Percentiles rank a stretch among this genome's conserved stretches.
These are phyloP conservation scores for Apotomis betuletana DNA, from an alignment of 2,888 invertebrate species.

Conservation along the genomic window DNA sequence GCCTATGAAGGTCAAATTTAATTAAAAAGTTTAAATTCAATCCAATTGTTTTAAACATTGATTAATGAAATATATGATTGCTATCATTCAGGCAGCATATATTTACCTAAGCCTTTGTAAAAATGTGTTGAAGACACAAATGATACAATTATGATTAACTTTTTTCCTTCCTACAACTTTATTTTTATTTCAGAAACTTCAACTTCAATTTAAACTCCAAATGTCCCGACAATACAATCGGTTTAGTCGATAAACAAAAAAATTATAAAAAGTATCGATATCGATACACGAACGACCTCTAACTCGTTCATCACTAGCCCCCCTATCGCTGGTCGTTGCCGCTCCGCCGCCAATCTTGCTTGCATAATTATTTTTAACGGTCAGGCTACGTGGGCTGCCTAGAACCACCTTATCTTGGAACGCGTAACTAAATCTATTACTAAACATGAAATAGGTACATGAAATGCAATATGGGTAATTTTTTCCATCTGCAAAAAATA, in stretches of 20 bases:
- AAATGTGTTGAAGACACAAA: too few relatives aligned
- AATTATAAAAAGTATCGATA: slow-evolving; percentile 56
- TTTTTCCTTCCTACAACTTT: too few relatives aligned
- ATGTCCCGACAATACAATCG: slow-evolving; percentile 12
- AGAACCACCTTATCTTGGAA: slow-evolving; percentile 33
- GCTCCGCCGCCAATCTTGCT: slow-evolving; percentile 51
- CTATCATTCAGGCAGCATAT: too few relatives aligned
- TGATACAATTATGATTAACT: too few relatives aligned
- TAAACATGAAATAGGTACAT: slow-evolving; percentile 26
- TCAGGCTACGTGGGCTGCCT: slow-evolving; percentile 46
- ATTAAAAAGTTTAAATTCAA: too few relatives aligned
- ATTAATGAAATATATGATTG: too few relatives aligned
- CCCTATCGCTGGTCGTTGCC: slow-evolving; percentile 43
- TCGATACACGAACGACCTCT: slow-evolving; percentile 71
- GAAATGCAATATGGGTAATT: neutral
- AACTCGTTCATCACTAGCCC: slow-evolving; percentile 42
- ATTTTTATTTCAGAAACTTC: too few relatives aligned
- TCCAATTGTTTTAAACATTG: too few relatives aligned
- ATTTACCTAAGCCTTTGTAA: too few relatives aligned
- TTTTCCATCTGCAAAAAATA: slow-evolving; percentile 8
- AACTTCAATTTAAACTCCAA: too few relatives aligned
- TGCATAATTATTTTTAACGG: slow-evolving; percentile 75
- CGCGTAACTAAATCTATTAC: slow-evolving; percentile 37
- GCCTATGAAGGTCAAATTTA: too few relatives aligned
- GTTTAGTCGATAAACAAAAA: slow-evolving; percentile 24